Conservation (phyloP, 1,140 invertebrate genomes). For the Tetramorium simillimum region DNA sequence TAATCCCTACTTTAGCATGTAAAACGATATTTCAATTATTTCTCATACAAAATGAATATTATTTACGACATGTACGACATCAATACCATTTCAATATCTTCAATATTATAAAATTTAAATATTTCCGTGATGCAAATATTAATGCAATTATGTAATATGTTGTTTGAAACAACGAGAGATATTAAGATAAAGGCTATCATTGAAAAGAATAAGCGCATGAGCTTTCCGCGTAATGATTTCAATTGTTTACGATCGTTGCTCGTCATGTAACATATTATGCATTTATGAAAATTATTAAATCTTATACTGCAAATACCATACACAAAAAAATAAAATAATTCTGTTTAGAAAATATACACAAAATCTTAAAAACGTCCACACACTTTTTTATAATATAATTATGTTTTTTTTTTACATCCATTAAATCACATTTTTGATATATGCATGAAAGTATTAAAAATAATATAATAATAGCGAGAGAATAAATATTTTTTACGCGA, state of each 20-base stretch:
- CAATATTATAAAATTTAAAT: not conserved
- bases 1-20: not conserved
- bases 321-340: not conserved
- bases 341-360: not conserved
- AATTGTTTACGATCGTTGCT: not conserved
- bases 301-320: not conserved
- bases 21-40: slow-evolving; percentile 20
- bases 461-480: not conserved
- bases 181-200: not conserved
- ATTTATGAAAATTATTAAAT: not conserved
- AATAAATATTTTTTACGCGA: not conserved
- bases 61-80: not conserved
- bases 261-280: not conserved
- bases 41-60: slow-evolving; percentile 4
- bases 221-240: not conserved
- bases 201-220: not conserved
- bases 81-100: not conserved
- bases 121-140: not conserved
- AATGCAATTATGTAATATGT: not conserved
- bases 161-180: not conserved
- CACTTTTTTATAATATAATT: not conserved
- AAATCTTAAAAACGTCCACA: not conserved
- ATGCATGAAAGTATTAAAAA: not conserved
- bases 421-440: not conserved
- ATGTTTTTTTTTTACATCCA: not conserved